A percentile compares a stretch with the other conserved stretches of the same genome.
Conservation (phyloP, 2,888 invertebrate genomes). For the Odontocolon sp. region DNA sequence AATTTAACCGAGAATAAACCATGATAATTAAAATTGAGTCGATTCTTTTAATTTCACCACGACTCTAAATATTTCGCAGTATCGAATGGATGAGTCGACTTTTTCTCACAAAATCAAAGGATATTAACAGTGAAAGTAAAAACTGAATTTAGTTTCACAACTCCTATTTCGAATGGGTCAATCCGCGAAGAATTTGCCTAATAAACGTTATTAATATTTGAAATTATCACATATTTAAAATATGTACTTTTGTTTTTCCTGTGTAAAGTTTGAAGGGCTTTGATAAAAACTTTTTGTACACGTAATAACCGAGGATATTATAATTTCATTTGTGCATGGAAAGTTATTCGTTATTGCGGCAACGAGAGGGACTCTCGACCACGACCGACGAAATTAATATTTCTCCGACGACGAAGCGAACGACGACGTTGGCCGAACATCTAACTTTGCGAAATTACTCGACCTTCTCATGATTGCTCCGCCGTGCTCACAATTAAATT, state of each 20-base stretch:
- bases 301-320: neutral
- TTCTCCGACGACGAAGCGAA: neutral
- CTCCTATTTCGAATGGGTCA: too few species aligned
- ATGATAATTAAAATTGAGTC: too few species aligned
- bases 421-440: neutral
- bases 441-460: conserved; percentile 18
- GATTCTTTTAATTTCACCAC: too few species aligned
- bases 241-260: neutral
- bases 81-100: too few species aligned
- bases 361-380: neutral
- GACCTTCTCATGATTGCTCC: conserved; percentile 20
- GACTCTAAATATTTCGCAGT: too few species aligned
- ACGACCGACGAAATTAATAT: neutral
- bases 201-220: neutral
- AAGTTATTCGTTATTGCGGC: neutral
- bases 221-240: neutral
- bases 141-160: too few species aligned
- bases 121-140: too few species aligned
- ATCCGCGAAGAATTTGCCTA: too few species aligned
- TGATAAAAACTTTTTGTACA: neutral
- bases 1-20: too few species aligned
- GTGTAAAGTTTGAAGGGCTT: neutral
- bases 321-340: neutral
- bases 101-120: too few species aligned
- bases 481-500: conserved; percentile 28